phyloP scores from a whole-genome alignment of 2,113 vertebrate genomes.

The Chaetops frenatus region DNA sequence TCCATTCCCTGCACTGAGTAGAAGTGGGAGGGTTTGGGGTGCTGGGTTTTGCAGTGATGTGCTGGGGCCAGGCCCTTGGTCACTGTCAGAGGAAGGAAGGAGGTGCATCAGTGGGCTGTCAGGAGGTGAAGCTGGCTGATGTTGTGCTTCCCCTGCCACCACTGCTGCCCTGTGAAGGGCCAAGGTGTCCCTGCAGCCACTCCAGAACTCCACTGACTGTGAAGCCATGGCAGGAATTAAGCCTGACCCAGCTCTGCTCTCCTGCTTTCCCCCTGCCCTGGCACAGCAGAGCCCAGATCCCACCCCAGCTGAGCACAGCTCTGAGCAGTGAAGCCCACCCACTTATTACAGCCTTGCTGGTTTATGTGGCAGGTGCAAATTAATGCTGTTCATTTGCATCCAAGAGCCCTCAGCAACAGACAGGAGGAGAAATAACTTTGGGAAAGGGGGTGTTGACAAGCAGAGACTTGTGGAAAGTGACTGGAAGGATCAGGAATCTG shows the following conservation, averaged over 20 bases:
- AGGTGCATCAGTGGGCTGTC: not conserved
- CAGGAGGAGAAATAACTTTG: slow-evolving; percentile 19
- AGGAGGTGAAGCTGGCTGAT: not conserved
- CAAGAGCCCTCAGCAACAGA: slow-evolving; percentile 35
- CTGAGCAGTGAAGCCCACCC: not conserved
- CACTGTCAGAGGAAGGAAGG: not conserved
- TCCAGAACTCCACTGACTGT: not conserved
- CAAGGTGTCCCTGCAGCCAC: not conserved
- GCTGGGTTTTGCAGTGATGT: not conserved
- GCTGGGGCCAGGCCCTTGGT: not conserved
- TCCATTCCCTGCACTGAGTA: not conserved
- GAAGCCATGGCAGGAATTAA: not conserved
- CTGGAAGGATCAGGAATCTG: not conserved
- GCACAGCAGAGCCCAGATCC: not conserved
- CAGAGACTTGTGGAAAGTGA: not conserved
- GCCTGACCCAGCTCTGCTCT: not conserved
- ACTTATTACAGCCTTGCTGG: not conserved
- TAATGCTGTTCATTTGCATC: not conserved
- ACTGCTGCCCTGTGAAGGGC: not conserved
- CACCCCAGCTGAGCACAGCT: not conserved
- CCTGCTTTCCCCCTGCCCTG: not conserved
- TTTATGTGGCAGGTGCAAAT: slow-evolving; percentile 3
- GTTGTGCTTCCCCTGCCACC: not conserved
- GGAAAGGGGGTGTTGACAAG: slow-evolving; percentile 26
- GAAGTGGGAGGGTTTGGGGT: not conserved